Base-by-base conservation (phyloP, 1,140 invertebrate species). In the Heliconius eleuchia region DNA sequence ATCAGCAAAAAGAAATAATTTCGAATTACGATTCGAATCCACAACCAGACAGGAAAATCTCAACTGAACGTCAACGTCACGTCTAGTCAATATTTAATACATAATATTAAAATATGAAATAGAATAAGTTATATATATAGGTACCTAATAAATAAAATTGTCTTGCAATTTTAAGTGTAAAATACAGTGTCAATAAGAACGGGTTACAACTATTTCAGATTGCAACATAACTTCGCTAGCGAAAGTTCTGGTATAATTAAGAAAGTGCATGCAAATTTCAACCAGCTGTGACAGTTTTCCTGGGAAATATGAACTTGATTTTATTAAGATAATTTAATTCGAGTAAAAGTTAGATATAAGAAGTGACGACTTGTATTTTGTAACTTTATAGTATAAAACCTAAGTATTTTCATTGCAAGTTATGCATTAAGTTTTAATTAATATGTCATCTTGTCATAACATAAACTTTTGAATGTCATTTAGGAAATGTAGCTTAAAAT, bases 211-310 rank as follows among this genome's bases (percentile, higher is more conserved):
- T 9, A 78, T 46, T 37, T 50, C 52, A 78, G 57, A 18, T 77
- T 37, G 52, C 71, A 74, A 77, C 39, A 77, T 73, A 71, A 77
- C 30, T 77, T 73, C 4, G 52, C 75, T n/a, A 57, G 74, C 39
- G 46, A 73, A 80, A 80, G 74, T 77, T 74, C 34, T 71, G 42
- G 55, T 74, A 39, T 78, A 81, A 81, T 78, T 78, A 78, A 71
- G 73, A 74, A 75, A 81, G 80, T 78, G 57, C 71, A 81, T 81
- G 79, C 55, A 77, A 80, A 80, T 81, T 23, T 60, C 73, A 11
- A 50, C 42, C 60, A 74, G 50, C 60, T 30, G 55, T 71, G 74
- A 76, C 73, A 74, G 72, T 55, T 50, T 74, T 23, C 77, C 50
- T 23, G 72, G 55, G 42, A 74, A 52, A 70, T 34, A 30, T 74